Evolutionary conservation across 2,113 vertebrate species (phyloP).

Genomic region (Cyanoramphus novaezelandiae): DNA sequence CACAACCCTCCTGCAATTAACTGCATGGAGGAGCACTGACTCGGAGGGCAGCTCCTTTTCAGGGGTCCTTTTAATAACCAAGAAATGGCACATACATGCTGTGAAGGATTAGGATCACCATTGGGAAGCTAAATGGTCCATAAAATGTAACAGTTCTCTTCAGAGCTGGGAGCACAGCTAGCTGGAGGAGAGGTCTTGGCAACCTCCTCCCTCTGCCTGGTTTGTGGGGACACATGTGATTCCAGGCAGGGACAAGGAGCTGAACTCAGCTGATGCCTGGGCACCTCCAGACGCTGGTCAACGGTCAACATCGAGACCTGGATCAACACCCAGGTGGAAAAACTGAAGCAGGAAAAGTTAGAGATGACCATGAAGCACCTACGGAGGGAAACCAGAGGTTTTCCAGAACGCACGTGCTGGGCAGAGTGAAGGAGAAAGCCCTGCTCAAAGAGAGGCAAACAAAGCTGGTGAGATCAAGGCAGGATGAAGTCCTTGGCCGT

Average conservation of each 20-base stretch:
- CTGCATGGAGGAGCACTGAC: slow-evolving; percentile 4
- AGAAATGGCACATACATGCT: slow-evolving; percentile 39
- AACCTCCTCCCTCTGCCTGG: not conserved
- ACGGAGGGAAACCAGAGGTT: accelerated
- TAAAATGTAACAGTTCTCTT: slow-evolving; percentile 38
- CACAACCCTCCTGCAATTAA: slow-evolving; percentile 32
- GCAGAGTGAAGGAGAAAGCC: not conserved
- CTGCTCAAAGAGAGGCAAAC: not conserved
- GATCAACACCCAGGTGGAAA: not conserved
- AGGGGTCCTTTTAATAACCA: slow-evolving; percentile 40
- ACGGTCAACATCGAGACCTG: accelerated
- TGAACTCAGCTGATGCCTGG: not conserved
- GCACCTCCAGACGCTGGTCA: accelerated
- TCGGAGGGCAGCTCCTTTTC: slow-evolving; percentile 43
- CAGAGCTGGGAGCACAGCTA: not conserved
- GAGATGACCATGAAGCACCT: not conserved
- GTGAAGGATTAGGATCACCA: slow-evolving; percentile 55
- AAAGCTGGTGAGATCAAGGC: not conserved
- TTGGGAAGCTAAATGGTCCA: slow-evolving; percentile 52
- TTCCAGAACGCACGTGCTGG: not conserved
- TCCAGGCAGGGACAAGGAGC: not conserved
- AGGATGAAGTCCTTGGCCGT: not conserved
- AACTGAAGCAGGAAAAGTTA: not conserved
- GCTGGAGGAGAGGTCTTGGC: slow-evolving; percentile 8
- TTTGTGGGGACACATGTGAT: not conserved